Percentiles rank a stretch among this genome's conserved stretches.
Evolutionary conservation across 2,888 invertebrate genomes (phyloP).

Genomic region (Drosophila longiperda): DNA sequence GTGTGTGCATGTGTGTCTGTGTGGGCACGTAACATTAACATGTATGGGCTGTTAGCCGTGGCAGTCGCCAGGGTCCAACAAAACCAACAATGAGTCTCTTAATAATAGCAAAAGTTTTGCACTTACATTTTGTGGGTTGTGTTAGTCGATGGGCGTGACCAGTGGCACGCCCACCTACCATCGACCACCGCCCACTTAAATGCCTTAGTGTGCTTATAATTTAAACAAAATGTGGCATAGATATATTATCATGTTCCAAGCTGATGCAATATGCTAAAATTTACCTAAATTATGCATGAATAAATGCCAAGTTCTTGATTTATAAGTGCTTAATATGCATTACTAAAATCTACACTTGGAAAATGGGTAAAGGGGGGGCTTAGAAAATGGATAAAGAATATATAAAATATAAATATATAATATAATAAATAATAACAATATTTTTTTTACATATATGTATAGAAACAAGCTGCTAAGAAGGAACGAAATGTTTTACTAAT

Average conservation of each 20-base stretch:
- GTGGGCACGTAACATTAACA: slow-evolving; percentile 21
- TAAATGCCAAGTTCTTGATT: slow-evolving; percentile 44
- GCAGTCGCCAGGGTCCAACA: slow-evolving; percentile 73
- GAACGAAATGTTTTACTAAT: not conserved
- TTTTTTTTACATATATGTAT: not conserved
- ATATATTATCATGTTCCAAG: slow-evolving; percentile 44
- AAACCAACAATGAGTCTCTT: slow-evolving; percentile 76
- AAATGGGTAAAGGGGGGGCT: not conserved
- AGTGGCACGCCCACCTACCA: not conserved
- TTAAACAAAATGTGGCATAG: slow-evolving; percentile 40
- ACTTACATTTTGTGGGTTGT: slow-evolving; percentile 59
- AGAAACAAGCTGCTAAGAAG: not conserved
- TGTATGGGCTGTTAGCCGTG: slow-evolving; percentile 23
- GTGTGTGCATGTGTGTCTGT: not conserved
- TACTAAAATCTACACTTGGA: not conserved
- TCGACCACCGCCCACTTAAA: slow-evolving; percentile 39
- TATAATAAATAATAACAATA: no score
- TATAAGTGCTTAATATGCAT: slow-evolving; percentile 29
- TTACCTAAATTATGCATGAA: slow-evolving; percentile 21
- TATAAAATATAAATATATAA: no score
- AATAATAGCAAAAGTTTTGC: slow-evolving; percentile 78
- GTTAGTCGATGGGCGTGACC: slow-evolving; percentile 39
- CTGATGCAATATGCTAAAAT: slow-evolving; percentile 36
- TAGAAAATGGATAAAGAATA: not conserved
- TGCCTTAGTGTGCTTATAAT: slow-evolving; percentile 52